Base-by-base conservation (phyloP, 2,888 invertebrate species). In the Altica lythri region DNA sequence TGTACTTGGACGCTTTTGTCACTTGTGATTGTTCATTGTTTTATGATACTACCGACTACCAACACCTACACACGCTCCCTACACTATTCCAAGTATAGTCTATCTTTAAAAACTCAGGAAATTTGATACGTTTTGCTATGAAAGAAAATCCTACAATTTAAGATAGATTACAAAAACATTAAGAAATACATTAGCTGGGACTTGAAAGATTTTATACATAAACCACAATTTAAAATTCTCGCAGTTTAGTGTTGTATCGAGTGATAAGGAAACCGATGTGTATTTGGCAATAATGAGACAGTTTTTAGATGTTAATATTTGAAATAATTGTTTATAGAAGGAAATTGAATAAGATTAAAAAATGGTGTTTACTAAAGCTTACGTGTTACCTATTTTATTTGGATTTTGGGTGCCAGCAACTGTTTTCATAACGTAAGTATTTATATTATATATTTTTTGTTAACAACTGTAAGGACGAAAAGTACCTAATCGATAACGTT, bases 341-440 rank as follows among this genome's bases (percentile, higher is more conserved):
- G 2, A 35, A 35, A 14, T 14, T 35, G 35, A 35, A 14, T 16
- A 10, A 5, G 19, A 9, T n/a, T 14, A 17, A 35, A 52, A 43
- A 30, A 63, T 65, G 63, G 49, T 53, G 3, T 65, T 64, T 18
- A 59, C 50, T 38, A 57, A 61, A 17, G 54, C 55, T 8, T 65
- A 67, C 48, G 40, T 68, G 22, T 50, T 72, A 34, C 74, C 75
- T 3, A 62, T 72, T 44, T 44, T 68, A 18, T 57, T 71, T 35
- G 65, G 63, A 44, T 27, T 71, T 34, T 70, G 70, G 67, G 69
- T 74, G 52, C 65, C 69, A 4, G 10, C 65, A 2, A 73, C 73
- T 4, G 72, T 73, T 56, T 47, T 71, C 19, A 58, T 68, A 34
- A 69, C 72, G 75, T 75, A 67, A 72, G 72, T 70, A 25, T 19